Percentiles rank a stretch among this genome's conserved stretches.
Evolutionary conservation across 2,113 vertebrate genomes (phyloP).

Genomic region (Limanda limanda): DNA sequence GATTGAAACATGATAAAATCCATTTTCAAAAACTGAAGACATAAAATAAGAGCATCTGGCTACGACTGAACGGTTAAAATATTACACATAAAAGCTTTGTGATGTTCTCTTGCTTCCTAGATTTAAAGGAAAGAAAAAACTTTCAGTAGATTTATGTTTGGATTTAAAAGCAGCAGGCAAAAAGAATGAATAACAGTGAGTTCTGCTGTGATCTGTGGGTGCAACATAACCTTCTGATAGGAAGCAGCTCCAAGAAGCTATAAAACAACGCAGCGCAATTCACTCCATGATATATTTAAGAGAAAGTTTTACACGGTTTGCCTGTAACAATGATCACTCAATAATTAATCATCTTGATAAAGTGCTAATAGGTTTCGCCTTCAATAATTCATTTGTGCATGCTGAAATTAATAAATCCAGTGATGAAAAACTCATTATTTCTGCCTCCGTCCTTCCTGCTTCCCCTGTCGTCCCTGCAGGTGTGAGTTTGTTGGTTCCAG

Average conservation of each 20-base stretch:
- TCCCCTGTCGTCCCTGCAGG: constrained; percentile 79
- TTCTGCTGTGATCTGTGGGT: background rate
- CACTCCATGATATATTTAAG: constrained; percentile 43
- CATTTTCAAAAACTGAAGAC: background rate
- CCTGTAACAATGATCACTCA: constrained; percentile 34
- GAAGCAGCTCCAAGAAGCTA: constrained; percentile 40
- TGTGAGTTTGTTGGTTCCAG: constrained; percentile 97
- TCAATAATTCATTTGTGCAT: constrained; percentile 51
- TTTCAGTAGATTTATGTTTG: constrained; percentile 4
- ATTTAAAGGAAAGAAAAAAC: background rate
- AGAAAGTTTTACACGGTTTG: constrained; percentile 13
- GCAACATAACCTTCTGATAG: constrained; percentile 12
- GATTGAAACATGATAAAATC: background rate
- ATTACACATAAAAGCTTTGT: background rate
- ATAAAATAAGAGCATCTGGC: background rate
- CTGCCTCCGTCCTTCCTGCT: constrained; percentile 22
- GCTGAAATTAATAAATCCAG: constrained; percentile 39
- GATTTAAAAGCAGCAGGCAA: constrained; percentile 38
- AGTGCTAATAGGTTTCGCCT: constrained; percentile 37
- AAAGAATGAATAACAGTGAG: constrained; percentile 44
- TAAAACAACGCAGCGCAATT: constrained; percentile 37
- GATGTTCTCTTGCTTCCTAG: constrained; percentile 1
- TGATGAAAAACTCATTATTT: constrained; percentile 44
- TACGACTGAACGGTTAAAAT: background rate
- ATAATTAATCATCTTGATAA: constrained; percentile 50